Percentiles rank a stretch among this genome's conserved stretches.
Conservation (phyloP, 2,888 invertebrate species). For the Phyllotreta striolata region DNA sequence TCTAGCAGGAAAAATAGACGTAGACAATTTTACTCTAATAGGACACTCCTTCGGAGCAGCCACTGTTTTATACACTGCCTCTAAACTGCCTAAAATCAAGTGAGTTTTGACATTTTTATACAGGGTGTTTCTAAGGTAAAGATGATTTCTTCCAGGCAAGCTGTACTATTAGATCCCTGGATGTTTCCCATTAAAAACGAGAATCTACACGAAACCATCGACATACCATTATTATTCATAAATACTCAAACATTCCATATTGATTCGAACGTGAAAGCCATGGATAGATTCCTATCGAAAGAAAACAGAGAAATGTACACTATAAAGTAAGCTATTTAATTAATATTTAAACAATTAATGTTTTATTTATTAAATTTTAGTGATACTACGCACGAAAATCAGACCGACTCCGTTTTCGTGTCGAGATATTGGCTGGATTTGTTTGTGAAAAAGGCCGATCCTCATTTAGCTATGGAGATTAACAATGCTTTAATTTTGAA, state of each 20-base stretch:
- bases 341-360: constrained; percentile 6
- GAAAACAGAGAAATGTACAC: constrained; percentile 57
- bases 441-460: constrained; percentile 62
- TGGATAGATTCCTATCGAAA: constrained; percentile 58
- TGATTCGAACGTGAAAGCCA: constrained; percentile 62
- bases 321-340: constrained; percentile 56
- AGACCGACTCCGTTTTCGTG: constrained; percentile 61
- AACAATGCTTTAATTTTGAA: constrained; percentile 60
- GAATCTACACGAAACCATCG: constrained; percentile 52
- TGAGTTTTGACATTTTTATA: constrained; percentile 49
- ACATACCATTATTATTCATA: constrained; percentile 65
- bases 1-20: constrained; percentile 60
- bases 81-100: constrained; percentile 65
- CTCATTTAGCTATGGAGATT: constrained; percentile 56
- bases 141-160: constrained; percentile 58
- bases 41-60: constrained; percentile 76
- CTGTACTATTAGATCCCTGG: constrained; percentile 69
- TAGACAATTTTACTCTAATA: constrained; percentile 62
- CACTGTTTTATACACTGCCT: constrained; percentile 66
- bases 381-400: constrained; percentile 63
- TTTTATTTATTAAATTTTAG: constrained; percentile 47
- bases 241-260: constrained; percentile 69
- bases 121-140: constrained; percentile 2
- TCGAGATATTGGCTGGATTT: constrained; percentile 63
- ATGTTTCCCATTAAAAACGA: constrained; percentile 67